These are phyloP conservation scores for Kradibia gibbosae DNA, from an alignment of 1,140 invertebrate genomes.

Conservation along the genomic window DNA sequence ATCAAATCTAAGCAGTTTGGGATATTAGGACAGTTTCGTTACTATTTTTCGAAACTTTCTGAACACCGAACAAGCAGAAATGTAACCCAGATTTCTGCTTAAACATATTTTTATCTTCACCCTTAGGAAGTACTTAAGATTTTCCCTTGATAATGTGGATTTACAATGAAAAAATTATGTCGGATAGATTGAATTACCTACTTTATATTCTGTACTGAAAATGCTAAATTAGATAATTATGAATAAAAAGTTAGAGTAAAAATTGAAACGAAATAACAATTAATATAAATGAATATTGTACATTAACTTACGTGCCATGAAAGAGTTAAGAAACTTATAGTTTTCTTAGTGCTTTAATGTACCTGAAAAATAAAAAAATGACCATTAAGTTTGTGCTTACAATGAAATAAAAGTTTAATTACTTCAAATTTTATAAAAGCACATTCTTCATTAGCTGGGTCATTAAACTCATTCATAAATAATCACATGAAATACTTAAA, in stretches of 20 bases:
- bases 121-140: background rate
- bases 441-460: background rate
- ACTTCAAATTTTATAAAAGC: background rate
- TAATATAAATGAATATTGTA: background rate
- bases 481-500: background rate
- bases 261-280: background rate
- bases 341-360: background rate
- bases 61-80: no score
- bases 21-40: no score
- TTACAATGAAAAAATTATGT: no score
- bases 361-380: constrained; percentile 15
- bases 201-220: no score
- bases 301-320: background rate
- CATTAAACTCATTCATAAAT: background rate
- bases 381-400: background rate
- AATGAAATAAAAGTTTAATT: background rate
- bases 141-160: background rate
- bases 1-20: no score
- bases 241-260: background rate
- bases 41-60: no score
- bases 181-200: no score
- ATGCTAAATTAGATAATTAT: background rate
- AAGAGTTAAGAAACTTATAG: background rate
- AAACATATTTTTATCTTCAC: background rate
- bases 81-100: no score